Evolutionary conservation across 1,140 invertebrate species (phyloP).

Genomic region (Phocides pigmalion): DNA sequence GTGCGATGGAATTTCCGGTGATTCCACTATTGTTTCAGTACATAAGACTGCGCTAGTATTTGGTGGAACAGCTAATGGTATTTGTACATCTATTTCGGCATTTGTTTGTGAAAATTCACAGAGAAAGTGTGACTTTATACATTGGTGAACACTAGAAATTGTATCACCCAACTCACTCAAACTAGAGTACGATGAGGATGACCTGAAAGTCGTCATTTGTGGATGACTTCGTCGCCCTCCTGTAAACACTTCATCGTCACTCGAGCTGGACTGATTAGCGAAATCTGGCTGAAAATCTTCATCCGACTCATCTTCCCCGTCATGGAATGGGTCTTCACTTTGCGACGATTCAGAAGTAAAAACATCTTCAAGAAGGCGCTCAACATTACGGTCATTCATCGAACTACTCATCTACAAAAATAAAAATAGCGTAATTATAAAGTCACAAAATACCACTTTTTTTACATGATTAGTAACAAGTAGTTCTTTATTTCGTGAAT

Average conservation of each 20-base stretch:
- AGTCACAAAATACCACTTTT: conserved; percentile 4
- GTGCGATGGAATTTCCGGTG: too few relatives aligned
- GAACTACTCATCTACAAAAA: conserved; percentile 7
- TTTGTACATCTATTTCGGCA: too few relatives aligned
- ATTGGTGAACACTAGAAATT: too few relatives aligned
- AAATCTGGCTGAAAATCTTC: conserved; percentile 7
- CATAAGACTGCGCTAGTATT: too few relatives aligned
- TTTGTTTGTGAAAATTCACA: too few relatives aligned
- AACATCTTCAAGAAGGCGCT: conserved; percentile 4
- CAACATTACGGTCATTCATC: background rate
- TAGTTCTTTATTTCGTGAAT: conserved; percentile 3
- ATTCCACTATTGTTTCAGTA: too few relatives aligned
- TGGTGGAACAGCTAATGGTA: too few relatives aligned
- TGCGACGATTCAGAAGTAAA: conserved; percentile 4
- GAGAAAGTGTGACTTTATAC: too few relatives aligned
- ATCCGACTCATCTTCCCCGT: background rate
- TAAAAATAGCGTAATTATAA: conserved; percentile 8
- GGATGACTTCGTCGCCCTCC: conserved; percentile 5
- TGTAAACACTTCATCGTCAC: conserved; percentile 1
- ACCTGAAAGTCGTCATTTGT: background rate
- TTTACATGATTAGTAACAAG: conserved; percentile 5
- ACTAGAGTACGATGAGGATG: background rate
- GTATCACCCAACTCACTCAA: too few relatives aligned
- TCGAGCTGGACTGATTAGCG: conserved; percentile 7
- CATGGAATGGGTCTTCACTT: conserved; percentile 6